Base-by-base conservation (phyloP, 2,888 invertebrate genomes). In the Eupithecia tripunctaria region DNA sequence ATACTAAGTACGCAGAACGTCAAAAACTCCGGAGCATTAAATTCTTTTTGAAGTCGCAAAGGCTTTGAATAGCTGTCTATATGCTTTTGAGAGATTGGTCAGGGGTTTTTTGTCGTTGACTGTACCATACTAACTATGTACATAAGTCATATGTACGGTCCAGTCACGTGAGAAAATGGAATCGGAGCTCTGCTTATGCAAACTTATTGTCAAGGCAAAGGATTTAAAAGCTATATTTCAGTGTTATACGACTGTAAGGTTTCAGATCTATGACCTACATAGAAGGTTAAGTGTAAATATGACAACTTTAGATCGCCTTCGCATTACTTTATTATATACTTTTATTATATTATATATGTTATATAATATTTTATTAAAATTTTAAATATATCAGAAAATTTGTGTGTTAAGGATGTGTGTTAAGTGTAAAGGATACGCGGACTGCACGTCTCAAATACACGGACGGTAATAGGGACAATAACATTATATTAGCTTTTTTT, bases 121-220 rank as follows among this genome's bases (percentile, higher is more conserved):
- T 56, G 56, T 56, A 25, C 56, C 12, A 14, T 56, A 51, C n/a
- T 18, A 56, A 25, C 3, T 25, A 56, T 56, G 25, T 56, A 25
- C 21, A 56, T 56, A 25, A 56, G 12, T 25, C 21, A 8, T 60
- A 60, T 29, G 60, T 29, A 60, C 12, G 29, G 15, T 29, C 29
- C 27, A 27, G 62, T 74, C 71, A 71, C 74, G 70, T 73, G 73
- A 36, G 38, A 68, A 66, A 29, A 29, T 66, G 29, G 47, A 66
- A 59, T 27, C 6, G 29, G 60, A 14, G 25, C 25, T 56, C 12
- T 4, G 21, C 12, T 56, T 56, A 56, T 56, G 56, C 21, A 25
- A 56, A 56, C 25, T 56, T 56, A 56, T 25, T 25, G 56, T 21
- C n/a, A 21, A 21, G 51, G 51, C 56, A 25, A 56, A 25, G 25